Evolutionary conservation across 2,797 vertebrate species (phyloP).

Genomic region (Tympanoctomys barrerae): DNA sequence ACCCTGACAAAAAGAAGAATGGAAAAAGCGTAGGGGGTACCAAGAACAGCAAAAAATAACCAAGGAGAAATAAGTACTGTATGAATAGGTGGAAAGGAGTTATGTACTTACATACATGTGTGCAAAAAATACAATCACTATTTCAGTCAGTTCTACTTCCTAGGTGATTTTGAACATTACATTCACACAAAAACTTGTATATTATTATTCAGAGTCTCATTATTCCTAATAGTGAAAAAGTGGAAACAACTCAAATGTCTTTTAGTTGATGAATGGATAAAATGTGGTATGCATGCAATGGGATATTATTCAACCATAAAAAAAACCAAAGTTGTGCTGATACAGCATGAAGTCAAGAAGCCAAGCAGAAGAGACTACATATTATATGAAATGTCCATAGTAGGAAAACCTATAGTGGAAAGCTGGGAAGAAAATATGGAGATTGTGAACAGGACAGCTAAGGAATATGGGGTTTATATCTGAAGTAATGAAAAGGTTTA

Average conservation of each 20-base stretch:
- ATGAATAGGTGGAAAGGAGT: background rate
- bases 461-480: background rate
- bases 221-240: background rate
- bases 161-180: constrained; percentile 19
- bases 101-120: background rate
- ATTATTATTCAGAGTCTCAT: background rate
- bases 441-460: background rate
- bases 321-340: background rate
- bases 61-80: constrained; percentile 51
- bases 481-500: background rate
- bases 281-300: background rate
- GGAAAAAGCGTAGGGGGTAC: constrained; percentile 15
- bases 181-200: background rate
- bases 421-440: background rate
- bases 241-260: background rate
- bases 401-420: background rate
- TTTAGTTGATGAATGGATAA: background rate
- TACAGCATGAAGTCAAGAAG: background rate
- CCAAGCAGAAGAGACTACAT: background rate
- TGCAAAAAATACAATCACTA: constrained; percentile 5
- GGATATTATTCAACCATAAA: background rate
- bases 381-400: background rate
- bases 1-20: background rate
- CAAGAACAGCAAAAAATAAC: constrained; percentile 40
- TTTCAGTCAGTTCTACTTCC: constrained; percentile 11